A percentile compares a stretch with the other conserved stretches of the same genome.
Evolutionary conservation across 1,140 invertebrate species (phyloP).

Genomic region (Drosophila watanabei): DNA sequence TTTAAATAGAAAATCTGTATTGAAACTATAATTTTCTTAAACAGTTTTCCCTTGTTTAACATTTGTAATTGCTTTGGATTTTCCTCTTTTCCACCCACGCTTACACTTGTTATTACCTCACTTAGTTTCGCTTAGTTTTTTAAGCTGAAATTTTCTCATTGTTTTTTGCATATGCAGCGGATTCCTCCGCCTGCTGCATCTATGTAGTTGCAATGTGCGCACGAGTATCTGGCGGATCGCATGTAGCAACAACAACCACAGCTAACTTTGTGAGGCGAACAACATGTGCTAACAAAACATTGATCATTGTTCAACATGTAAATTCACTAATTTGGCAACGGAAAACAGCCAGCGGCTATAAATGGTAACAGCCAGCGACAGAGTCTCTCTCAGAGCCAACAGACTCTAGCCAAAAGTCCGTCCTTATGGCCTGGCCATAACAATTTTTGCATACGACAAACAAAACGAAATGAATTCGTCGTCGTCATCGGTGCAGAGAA

Average conservation of each 20-base stretch:
- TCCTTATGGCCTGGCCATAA: constrained; percentile 67
- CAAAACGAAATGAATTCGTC: constrained; percentile 74
- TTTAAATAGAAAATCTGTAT: too few species aligned
- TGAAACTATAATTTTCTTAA: not conserved
- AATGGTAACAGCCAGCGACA: constrained; percentile 75
- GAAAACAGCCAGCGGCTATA: constrained; percentile 73
- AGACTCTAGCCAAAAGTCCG: constrained; percentile 39
- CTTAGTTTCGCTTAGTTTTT: constrained; percentile 34
- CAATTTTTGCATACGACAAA: constrained; percentile 79
- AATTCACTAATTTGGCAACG: constrained; percentile 84
- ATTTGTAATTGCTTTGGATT: not conserved
- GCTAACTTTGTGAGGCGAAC: constrained; percentile 63
- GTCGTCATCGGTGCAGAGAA: constrained; percentile 38
- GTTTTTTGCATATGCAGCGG: constrained; percentile 53
- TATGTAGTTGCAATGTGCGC: constrained; percentile 40
- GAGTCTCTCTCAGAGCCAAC: constrained; percentile 28
- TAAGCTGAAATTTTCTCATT: constrained; percentile 54
- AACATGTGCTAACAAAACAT: constrained; percentile 84
- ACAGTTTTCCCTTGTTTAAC: not conserved
- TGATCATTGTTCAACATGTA: constrained; percentile 84
- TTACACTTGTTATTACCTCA: constrained; percentile 52
- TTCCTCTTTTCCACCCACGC: constrained; percentile 21
- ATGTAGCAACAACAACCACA: constrained; percentile 26
- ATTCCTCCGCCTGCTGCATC: constrained; percentile 29
- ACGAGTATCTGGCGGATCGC: constrained; percentile 43